Percentiles rank a stretch among this genome's conserved stretches.
Evolutionary conservation across 2,113 vertebrate genomes (phyloP).

Genomic region (Percopsis transmontana): DNA sequence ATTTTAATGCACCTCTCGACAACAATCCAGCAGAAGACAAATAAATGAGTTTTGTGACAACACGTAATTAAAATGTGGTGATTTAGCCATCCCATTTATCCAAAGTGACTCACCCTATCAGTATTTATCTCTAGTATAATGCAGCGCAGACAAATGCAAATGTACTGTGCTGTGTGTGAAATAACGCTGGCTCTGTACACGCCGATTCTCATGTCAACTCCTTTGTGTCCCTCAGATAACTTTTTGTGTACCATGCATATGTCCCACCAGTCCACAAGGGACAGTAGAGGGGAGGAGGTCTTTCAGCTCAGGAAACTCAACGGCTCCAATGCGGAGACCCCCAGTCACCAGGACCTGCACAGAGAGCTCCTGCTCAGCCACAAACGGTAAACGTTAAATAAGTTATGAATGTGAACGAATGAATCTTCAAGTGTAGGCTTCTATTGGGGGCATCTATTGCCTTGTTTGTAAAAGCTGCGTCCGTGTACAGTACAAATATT

Average conservation of each 20-base stretch:
- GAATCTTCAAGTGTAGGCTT: not conserved
- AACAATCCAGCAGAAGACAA: not conserved
- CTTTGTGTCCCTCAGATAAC: slow-evolving; percentile 53
- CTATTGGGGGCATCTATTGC: too few species aligned
- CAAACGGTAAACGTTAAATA: slow-evolving; percentile 68
- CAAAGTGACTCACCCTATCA: too few species aligned
- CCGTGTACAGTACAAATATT: too few species aligned
- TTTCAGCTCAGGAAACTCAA: slow-evolving; percentile 69
- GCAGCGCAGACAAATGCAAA: too few species aligned
- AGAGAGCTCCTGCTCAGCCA: slow-evolving; percentile 81
- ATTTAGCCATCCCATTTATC: too few species aligned
- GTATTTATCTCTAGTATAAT: too few species aligned
- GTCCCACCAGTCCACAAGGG: slow-evolving; percentile 38
- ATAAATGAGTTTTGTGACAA: not conserved
- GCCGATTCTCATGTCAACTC: not conserved
- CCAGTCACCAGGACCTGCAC: slow-evolving; percentile 75
- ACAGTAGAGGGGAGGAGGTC: slow-evolving; percentile 40
- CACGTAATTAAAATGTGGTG: too few species aligned
- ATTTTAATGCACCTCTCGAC: slow-evolving; percentile 3
- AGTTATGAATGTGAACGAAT: not conserved
- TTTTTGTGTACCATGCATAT: not conserved
- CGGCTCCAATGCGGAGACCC: slow-evolving; percentile 62
- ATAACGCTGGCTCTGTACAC: not conserved
- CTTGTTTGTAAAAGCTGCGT: too few species aligned
- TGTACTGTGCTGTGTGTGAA: too few species aligned